Conservation (phyloP, 2,113 vertebrate genomes). For the Syngnathus typhle region DNA sequence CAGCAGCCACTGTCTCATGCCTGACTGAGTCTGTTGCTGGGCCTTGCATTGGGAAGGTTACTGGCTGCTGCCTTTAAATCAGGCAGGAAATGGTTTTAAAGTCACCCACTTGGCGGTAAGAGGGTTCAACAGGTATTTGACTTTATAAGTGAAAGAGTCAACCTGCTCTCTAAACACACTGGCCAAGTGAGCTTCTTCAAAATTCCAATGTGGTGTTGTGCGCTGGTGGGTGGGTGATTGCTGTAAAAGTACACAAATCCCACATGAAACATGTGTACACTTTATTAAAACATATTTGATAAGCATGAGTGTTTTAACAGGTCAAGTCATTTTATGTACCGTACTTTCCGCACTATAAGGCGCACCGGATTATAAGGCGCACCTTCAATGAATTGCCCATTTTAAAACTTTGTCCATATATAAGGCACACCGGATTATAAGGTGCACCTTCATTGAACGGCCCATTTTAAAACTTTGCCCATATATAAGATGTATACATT, state of each 20-base stretch:
- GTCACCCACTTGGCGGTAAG: constrained; percentile 52
- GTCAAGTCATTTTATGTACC: neutral
- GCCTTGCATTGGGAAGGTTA: constrained; percentile 26
- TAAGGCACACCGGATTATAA: too few relatives aligned
- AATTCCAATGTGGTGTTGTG: neutral
- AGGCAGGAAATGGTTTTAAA: constrained; percentile 54
- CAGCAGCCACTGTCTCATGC: constrained; percentile 50
- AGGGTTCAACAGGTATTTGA: constrained; percentile 50
- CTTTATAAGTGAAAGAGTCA: constrained; percentile 42
- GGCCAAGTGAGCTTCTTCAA: neutral
- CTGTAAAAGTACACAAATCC: neutral
- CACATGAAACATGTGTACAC: neutral
- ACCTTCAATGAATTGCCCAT: too few relatives aligned
- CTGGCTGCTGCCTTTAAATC: constrained; percentile 20
- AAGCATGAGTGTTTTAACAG: neutral
- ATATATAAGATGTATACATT: too few relatives aligned
- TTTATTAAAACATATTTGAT: neutral
- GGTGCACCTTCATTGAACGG: too few relatives aligned
- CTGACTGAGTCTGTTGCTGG: constrained; percentile 44
- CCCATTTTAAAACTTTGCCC: too few relatives aligned
- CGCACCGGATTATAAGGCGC: too few relatives aligned
- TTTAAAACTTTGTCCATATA: too few relatives aligned
- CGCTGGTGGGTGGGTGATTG: neutral
- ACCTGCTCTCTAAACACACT: constrained; percentile 13
- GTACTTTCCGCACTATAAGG: too few relatives aligned